Percentiles rank a stretch among this genome's conserved stretches.
These are phyloP conservation scores for Hyperoplus lanceolatus DNA, from an alignment of 2,797 vertebrate genomes.

Conservation along the genomic window DNA sequence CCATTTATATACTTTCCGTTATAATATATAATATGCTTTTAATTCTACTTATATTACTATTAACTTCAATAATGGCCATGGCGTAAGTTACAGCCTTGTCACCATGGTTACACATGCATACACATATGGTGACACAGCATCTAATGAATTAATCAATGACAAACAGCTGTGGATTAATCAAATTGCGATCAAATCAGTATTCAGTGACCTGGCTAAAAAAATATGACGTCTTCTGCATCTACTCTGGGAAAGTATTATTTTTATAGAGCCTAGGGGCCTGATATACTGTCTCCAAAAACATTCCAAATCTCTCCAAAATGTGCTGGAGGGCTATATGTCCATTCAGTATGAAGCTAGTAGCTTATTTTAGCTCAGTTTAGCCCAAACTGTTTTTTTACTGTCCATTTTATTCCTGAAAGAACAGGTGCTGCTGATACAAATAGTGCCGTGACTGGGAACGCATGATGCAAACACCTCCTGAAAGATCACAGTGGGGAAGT, in stretches of 20 bases:
- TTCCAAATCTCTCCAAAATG: background rate
- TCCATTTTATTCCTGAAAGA: too few relatives aligned
- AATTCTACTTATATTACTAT: background rate
- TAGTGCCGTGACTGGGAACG: background rate
- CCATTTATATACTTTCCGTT: background rate
- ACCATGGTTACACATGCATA: slow-evolving; percentile 64
- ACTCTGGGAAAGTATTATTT: background rate
- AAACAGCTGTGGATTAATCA: slow-evolving; percentile 81
- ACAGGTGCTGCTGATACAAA: slow-evolving; percentile 4
- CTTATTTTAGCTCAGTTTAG: background rate
- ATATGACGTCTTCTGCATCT: background rate
- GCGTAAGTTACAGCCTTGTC: slow-evolving; percentile 37
- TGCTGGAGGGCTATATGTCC: background rate
- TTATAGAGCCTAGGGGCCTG: background rate
- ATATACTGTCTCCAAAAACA: background rate
- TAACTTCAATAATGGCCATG: slow-evolving; percentile 19
- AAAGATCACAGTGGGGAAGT: slow-evolving; percentile 44
- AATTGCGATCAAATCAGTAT: slow-evolving; percentile 39
- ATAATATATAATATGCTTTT: background rate
- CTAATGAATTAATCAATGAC: slow-evolving; percentile 84
- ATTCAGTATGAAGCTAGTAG: background rate
- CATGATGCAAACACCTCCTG: slow-evolving; percentile 4
- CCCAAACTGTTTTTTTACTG: too few relatives aligned
- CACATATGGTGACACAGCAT: slow-evolving; percentile 79
- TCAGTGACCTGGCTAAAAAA: slow-evolving; percentile 2